Evolutionary conservation across 1,140 invertebrate species (phyloP).

Genomic region (Diprion similis): DNA sequence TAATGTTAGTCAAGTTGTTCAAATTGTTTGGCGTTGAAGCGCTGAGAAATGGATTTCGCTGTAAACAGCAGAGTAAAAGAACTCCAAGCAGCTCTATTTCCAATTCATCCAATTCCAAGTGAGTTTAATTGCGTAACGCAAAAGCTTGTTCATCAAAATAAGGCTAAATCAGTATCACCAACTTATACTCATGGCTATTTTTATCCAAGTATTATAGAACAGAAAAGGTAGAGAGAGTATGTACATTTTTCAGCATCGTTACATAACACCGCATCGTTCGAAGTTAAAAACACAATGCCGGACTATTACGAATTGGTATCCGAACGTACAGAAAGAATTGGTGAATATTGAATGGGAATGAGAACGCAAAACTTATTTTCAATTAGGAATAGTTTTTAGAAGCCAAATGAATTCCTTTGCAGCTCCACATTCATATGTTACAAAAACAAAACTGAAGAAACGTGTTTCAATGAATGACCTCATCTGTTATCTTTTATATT

Average conservation of each 20-base stretch:
- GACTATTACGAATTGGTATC: slow-evolving; percentile 34
- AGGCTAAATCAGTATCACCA: slow-evolving; percentile 1
- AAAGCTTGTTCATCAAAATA: slow-evolving; percentile 28
- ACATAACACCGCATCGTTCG: slow-evolving; percentile 24
- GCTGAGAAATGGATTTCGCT: slow-evolving; percentile 35
- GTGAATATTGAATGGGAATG: slow-evolving; percentile 30
- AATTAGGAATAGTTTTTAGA: not conserved
- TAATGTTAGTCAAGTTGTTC: slow-evolving; percentile 14
- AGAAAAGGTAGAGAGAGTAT: slow-evolving; percentile 17
- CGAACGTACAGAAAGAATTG: slow-evolving; percentile 32
- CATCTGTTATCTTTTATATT: slow-evolving; percentile 1
- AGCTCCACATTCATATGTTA: not conserved
- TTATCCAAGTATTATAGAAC: not conserved
- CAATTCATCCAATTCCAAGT: slow-evolving; percentile 56
- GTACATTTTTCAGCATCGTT: slow-evolving; percentile 26
- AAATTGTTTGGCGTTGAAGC: slow-evolving; percentile 18
- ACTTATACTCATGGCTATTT: slow-evolving; percentile 8
- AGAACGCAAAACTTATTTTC: slow-evolving; percentile 17
- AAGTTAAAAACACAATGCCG: slow-evolving; percentile 31
- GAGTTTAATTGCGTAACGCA: slow-evolving; percentile 26
- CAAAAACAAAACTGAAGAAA: not conserved
- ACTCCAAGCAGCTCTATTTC: slow-evolving; percentile 68
- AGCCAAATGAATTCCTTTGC: not conserved
- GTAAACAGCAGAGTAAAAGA: slow-evolving; percentile 61
- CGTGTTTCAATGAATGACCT: not conserved